A percentile compares a stretch with the other conserved stretches of the same genome.
Conservation (phyloP, 2,113 vertebrate genomes). For the Corynorhinus townsendii region DNA sequence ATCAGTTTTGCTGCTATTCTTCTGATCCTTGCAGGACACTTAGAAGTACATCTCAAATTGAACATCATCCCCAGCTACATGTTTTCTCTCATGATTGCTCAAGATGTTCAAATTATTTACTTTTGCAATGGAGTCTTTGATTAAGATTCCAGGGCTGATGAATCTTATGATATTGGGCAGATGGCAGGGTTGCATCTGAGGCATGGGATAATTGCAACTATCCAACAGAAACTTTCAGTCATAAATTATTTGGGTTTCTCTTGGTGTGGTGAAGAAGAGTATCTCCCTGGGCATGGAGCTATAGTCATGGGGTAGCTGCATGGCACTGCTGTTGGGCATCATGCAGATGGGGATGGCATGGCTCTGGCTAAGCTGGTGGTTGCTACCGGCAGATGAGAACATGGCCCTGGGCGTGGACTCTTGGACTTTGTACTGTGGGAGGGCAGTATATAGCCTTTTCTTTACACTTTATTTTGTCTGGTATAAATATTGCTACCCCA, state of each 20-base stretch:
- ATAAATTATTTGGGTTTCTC: slow-evolving; percentile 96
- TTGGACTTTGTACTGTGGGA: neutral
- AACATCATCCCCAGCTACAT: slow-evolving; percentile 90
- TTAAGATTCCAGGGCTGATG: slow-evolving; percentile 88
- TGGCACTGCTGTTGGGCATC: neutral
- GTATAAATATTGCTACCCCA: neutral
- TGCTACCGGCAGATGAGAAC: neutral
- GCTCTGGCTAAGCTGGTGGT: neutral
- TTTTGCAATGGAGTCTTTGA: slow-evolving; percentile 91
- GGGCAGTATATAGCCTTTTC: neutral
- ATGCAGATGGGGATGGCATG: neutral
- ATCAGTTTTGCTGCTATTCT: slow-evolving; percentile 82
- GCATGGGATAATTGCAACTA: slow-evolving; percentile 94
- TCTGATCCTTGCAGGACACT: slow-evolving; percentile 75
- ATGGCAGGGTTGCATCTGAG: slow-evolving; percentile 94
- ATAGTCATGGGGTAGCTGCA: neutral
- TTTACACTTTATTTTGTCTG: neutral
- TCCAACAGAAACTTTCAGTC: slow-evolving; percentile 96
- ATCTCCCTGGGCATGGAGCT: neutral
- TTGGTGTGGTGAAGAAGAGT: neutral
- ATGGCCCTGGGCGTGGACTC: no score
- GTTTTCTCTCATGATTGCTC: slow-evolving; percentile 91
- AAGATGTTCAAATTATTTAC: slow-evolving; percentile 88
- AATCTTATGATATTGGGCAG: slow-evolving; percentile 95
- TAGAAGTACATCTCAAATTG: slow-evolving; percentile 99